Base-by-base conservation (phyloP, 2,797 vertebrate genomes). In the Sebastes goodei region DNA sequence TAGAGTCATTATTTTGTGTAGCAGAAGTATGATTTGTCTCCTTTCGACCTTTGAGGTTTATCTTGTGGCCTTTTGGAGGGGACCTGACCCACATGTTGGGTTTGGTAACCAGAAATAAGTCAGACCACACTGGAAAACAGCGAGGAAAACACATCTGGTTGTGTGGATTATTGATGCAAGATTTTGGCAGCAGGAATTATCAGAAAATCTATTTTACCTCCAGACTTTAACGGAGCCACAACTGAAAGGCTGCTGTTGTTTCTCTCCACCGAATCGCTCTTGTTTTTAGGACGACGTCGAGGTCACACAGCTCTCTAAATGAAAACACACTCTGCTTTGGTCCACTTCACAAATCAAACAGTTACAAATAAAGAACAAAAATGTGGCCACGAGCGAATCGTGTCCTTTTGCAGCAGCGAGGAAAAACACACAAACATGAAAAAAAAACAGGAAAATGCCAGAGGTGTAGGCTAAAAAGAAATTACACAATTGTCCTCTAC, bases 401-500 rank as follows among this genome's bases (percentile, higher is more conserved):
- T 14, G 20, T 66, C 76, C 67, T 71, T 25, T 14, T 20, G 14
- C 27, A 14, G 11, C 42, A 49, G 10, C 1, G 1, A n/a, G 17
- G 32, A 4, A 67, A 71, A 80, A 74, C 12, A 71, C 33, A 63
- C 33, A 52, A 46, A 71, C 20, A 46, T 9, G 12, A 42, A 46
- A 29, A 59, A 46, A 46, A 25, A 59, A 29, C 0, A 62, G 21
- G 14, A 30, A 57, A 71, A 70, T 49, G 62, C 69, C 65, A 74
- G 33, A 30, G 76, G 71, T 77, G 49, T 6, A 3, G 35, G 53
- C 57, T 10, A 15, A 80, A 76, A 76, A 71, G 27, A 57, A 65
- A 79, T 61, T 2, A 66, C 33, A 42, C 59, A 33, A 12, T 46
- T 67, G 81, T 80, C 85, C 85, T 86, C 71, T 27, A 62, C 21